Evolutionary conservation across 2,113 vertebrate species (phyloP).

Genomic region (Telmatochromis brachygnathus): DNA sequence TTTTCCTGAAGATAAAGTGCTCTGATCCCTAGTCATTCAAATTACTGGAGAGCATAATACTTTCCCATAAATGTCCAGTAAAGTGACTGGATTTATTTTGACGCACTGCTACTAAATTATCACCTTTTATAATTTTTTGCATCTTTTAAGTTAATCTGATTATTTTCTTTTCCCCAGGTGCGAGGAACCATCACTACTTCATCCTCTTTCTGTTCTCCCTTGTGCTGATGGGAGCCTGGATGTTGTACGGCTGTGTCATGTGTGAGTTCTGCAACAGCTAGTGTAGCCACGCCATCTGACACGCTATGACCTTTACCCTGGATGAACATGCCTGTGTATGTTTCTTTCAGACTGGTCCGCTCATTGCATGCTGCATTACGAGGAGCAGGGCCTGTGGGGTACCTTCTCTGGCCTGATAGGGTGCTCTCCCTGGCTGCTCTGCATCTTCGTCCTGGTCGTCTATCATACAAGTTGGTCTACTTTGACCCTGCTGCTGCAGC

Average conservation of each 20-base stretch:
- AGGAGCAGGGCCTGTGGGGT: conserved; percentile 72
- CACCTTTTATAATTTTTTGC: neutral
- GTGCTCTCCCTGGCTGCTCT: conserved; percentile 87
- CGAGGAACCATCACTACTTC: conserved; percentile 87
- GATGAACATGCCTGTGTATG: neutral
- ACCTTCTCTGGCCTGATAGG: conserved; percentile 64
- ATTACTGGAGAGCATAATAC: neutral
- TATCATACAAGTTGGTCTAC: conserved; percentile 81
- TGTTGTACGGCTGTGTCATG: conserved; percentile 76
- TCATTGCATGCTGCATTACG: conserved; percentile 71
- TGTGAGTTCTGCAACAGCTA: conserved; percentile 74
- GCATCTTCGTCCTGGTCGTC: conserved; percentile 73
- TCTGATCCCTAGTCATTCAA: neutral
- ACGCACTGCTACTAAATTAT: neutral
- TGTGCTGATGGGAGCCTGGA: conserved; percentile 70
- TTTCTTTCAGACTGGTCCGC: conserved; percentile 78
- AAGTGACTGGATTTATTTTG: neutral
- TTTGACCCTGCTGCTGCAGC: conserved; percentile 74
- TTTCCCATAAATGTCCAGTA: neutral
- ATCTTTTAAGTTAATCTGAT: neutral
- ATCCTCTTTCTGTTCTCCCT: conserved; percentile 80
- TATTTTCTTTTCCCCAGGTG: conserved; percentile 59
- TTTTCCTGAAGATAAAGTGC: neutral
- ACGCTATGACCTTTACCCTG: neutral
- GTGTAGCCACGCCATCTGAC: no score